Conservation (phyloP, 2,797 vertebrate species). For the Cyprinella venusta region DNA sequence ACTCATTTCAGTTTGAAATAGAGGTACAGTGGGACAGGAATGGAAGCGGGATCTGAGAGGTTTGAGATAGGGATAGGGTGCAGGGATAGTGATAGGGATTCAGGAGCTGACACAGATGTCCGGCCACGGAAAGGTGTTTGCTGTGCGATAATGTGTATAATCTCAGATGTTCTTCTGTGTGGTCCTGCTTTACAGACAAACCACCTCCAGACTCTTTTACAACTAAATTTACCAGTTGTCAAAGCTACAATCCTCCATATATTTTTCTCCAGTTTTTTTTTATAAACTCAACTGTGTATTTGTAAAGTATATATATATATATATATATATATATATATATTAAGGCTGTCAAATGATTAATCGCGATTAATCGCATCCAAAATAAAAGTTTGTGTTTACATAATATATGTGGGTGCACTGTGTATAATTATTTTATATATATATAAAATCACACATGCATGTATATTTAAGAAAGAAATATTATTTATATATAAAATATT, state of each 20-base stretch:
- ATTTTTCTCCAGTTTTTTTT: not conserved
- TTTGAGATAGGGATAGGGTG: slow-evolving; percentile 11
- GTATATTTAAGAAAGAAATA: too few relatives aligned
- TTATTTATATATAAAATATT: too few relatives aligned
- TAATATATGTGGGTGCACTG: too few relatives aligned
- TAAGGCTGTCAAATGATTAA: too few relatives aligned
- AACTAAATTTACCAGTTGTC: not conserved
- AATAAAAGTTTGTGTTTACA: too few relatives aligned
- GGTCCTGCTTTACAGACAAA: not conserved
- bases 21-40: slow-evolving; percentile 62
- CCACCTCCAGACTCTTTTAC: not conserved
- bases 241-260: not conserved
- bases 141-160: slow-evolving; percentile 31
- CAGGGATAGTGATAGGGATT: not conserved
- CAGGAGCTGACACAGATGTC: not conserved
- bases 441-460: too few relatives aligned
- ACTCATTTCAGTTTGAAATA: slow-evolving; percentile 58
- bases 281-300: not conserved
- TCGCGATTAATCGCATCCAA: too few relatives aligned
- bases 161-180: not conserved
- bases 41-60: slow-evolving; percentile 15
- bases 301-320: not conserved
- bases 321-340: too few relatives aligned
- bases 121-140: slow-evolving; percentile 33
- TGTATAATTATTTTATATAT: too few relatives aligned